These are phyloP conservation scores for Capromys pilorides DNA, from an alignment of 2,797 vertebrate species.

Conservation along the genomic window DNA sequence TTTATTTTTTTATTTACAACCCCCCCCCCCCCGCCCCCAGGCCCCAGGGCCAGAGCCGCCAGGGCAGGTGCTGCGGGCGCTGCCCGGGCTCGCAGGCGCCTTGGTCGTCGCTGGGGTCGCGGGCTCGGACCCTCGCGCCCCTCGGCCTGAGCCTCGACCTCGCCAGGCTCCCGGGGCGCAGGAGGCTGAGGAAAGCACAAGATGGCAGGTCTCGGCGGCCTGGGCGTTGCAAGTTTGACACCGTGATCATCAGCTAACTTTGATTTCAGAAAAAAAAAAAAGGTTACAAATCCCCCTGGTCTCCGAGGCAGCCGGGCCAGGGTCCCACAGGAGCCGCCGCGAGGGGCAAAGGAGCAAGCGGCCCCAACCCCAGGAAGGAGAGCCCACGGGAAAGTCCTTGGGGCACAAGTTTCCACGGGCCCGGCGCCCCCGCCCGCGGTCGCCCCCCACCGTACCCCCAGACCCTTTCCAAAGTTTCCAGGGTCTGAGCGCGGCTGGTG, in stretches of 20 bases:
- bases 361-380: background rate
- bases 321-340: constrained; percentile 43
- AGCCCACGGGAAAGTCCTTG: constrained; percentile 78
- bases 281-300: constrained; percentile 74
- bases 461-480: constrained; percentile 82
- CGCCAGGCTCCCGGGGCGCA: constrained; percentile 87
- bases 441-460: constrained; percentile 4
- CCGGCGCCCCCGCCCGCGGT: constrained; percentile 21
- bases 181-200: constrained; percentile 93
- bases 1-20: background rate
- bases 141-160: constrained; percentile 68
- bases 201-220: constrained; percentile 95
- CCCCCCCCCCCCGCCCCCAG: background rate
- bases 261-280: constrained; percentile 67
- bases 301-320: constrained; percentile 54
- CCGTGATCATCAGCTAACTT: constrained; percentile 87
- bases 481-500: constrained; percentile 67
- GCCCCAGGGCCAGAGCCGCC: background rate
- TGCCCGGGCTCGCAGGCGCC: constrained; percentile 49
- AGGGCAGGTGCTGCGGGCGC: constrained; percentile 50
- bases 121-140: constrained; percentile 78
- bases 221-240: constrained; percentile 91
- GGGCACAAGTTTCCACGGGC: constrained; percentile 83
- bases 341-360: background rate
- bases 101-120: constrained; percentile 59